A percentile compares a stretch with the other conserved stretches of the same genome.
Conservation (phyloP, 2,797 vertebrate species). For the Bryconaethiops microstoma region DNA sequence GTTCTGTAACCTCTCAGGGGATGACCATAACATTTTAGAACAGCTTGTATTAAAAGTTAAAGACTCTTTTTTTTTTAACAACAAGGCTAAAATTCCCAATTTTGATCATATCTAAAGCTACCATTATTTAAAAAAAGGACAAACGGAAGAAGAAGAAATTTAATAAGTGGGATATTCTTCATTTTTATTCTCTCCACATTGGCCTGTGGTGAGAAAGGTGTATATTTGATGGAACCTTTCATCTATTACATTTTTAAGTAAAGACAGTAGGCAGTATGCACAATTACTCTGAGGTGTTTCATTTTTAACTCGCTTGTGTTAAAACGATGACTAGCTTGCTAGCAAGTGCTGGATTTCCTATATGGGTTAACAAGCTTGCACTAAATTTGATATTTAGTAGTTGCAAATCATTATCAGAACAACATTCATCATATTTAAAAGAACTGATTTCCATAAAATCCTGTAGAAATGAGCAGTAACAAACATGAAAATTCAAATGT, state of each 20-base stretch:
- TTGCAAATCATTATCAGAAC: no score
- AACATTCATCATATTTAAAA: no score
- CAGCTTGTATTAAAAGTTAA: not conserved
- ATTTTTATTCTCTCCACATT: slow-evolving; percentile 1
- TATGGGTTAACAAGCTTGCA: no score
- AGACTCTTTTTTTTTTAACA: no score
- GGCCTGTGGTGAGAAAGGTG: not conserved
- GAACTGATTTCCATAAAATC: no score
- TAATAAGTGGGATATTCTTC: slow-evolving; percentile 3
- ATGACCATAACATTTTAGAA: slow-evolving; percentile 5
- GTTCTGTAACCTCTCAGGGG: not conserved
- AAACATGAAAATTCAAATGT: no score
- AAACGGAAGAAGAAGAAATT: not conserved
- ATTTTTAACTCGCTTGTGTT: not conserved
- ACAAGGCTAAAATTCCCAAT: not conserved
- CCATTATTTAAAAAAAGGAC: no score
- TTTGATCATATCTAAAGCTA: not conserved
- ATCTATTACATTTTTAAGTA: not conserved
- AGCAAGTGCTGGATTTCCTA: no score
- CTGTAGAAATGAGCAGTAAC: no score
- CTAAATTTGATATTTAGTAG: no score
- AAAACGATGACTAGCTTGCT: no score
- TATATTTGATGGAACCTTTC: not conserved
- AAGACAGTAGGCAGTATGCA: not conserved
- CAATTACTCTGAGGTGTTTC: not conserved